These are phyloP conservation scores for Rattus rattus DNA, from an alignment of 2,113 vertebrate genomes.

Conservation along the genomic window DNA sequence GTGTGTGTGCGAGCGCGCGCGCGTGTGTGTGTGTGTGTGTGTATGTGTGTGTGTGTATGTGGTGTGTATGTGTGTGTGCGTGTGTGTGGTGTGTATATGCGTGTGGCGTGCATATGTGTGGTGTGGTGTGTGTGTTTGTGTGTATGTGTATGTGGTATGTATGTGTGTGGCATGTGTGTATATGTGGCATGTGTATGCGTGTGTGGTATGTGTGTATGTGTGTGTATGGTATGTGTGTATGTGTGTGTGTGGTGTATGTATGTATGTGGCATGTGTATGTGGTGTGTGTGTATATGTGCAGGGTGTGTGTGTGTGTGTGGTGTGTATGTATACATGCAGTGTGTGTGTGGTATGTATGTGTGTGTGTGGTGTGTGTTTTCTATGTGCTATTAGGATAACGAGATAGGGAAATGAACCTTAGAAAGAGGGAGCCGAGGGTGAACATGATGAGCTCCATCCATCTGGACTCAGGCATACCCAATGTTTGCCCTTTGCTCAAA, in stretches of 20 bases:
- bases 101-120: too few species aligned
- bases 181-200: too few species aligned
- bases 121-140: too few species aligned
- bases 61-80: too few species aligned
- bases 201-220: background rate
- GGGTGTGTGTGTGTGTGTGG: background rate
- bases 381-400: background rate
- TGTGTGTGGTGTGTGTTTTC: background rate
- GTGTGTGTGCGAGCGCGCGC: background rate
- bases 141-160: background rate
- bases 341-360: background rate
- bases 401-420: background rate
- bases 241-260: background rate
- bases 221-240: background rate
- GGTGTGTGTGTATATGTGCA: too few species aligned
- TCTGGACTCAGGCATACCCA: background rate
- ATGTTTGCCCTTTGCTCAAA: slow-evolving; percentile 25
- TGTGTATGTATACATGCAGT: background rate
- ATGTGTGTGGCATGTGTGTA: background rate
- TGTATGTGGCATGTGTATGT: background rate
- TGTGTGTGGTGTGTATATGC: too few species aligned
- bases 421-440: background rate
- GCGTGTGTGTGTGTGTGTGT: too few species aligned
- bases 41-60: too few species aligned
- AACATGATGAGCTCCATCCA: background rate